Evolutionary conservation across 1,140 invertebrate genomes (phyloP).

Genomic region (Dinoponera quadriceps): DNA sequence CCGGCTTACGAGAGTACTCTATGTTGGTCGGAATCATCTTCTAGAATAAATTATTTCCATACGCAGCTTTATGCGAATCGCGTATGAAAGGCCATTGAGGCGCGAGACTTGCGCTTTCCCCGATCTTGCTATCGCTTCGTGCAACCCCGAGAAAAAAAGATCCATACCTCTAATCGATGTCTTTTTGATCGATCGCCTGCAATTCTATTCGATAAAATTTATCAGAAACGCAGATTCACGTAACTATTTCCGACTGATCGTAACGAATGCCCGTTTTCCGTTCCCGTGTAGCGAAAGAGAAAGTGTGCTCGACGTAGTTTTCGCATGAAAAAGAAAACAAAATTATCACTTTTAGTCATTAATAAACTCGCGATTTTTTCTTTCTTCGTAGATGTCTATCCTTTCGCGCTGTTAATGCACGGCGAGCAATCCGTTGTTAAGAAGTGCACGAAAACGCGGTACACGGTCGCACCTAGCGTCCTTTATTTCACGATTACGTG

Average conservation of each 20-base stretch:
- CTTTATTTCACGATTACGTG: background rate
- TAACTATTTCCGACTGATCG: background rate
- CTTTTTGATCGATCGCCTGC: background rate
- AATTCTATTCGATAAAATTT: background rate
- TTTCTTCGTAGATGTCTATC: background rate
- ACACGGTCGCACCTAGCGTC: background rate
- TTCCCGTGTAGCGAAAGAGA: background rate
- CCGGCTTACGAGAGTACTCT: constrained; percentile 53
- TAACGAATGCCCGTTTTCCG: background rate
- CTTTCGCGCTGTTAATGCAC: background rate
- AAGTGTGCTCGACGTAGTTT: background rate
- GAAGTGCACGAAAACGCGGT: too few relatives aligned
- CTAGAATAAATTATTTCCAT: constrained; percentile 66
- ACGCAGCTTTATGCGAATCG: constrained; percentile 7
- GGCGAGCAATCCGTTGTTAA: background rate
- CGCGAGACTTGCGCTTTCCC: background rate
- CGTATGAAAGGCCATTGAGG: constrained; percentile 1
- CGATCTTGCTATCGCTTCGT: background rate
- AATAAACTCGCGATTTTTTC: background rate
- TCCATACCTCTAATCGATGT: background rate
- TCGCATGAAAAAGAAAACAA: background rate
- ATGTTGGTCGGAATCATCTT: constrained; percentile 51
- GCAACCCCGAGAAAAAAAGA: background rate
- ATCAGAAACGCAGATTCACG: background rate
- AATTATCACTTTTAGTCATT: background rate